Evolutionary conservation across 2,113 vertebrate species (phyloP).

Genomic region (Oxyura jamaicensis): DNA sequence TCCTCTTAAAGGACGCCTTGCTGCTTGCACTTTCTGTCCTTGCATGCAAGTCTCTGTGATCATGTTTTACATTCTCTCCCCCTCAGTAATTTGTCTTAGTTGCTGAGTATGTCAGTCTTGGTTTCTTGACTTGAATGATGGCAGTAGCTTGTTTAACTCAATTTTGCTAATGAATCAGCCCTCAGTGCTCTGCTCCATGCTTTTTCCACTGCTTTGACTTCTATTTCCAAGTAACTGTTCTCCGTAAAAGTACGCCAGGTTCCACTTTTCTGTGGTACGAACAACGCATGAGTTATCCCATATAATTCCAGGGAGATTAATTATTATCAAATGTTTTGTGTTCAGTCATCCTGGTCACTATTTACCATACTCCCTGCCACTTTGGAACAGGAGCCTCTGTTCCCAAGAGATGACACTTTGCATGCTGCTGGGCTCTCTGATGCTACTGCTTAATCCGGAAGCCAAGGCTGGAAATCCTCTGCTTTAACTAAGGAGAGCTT

Average conservation of each 20-base stretch:
- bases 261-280: background rate
- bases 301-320: background rate
- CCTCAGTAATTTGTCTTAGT: background rate
- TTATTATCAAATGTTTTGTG: background rate
- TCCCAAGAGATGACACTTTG: background rate
- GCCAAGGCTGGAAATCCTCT: background rate
- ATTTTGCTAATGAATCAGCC: background rate
- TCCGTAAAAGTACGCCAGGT: background rate
- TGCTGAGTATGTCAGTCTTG: background rate
- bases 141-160: background rate
- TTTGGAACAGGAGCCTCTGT: background rate
- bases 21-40: background rate
- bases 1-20: background rate
- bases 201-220: background rate
- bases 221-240: background rate
- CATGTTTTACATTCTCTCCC: background rate
- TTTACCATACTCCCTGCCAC: background rate
- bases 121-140: background rate
- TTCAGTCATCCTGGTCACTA: background rate
- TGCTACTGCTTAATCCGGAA: background rate
- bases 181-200: background rate
- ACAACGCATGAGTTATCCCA: background rate
- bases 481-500: background rate
- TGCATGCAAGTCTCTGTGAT: background rate
- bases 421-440: background rate